These are phyloP conservation scores for Morone saxatilis DNA, from an alignment of 2,113 vertebrate genomes.

Conservation along the genomic window DNA sequence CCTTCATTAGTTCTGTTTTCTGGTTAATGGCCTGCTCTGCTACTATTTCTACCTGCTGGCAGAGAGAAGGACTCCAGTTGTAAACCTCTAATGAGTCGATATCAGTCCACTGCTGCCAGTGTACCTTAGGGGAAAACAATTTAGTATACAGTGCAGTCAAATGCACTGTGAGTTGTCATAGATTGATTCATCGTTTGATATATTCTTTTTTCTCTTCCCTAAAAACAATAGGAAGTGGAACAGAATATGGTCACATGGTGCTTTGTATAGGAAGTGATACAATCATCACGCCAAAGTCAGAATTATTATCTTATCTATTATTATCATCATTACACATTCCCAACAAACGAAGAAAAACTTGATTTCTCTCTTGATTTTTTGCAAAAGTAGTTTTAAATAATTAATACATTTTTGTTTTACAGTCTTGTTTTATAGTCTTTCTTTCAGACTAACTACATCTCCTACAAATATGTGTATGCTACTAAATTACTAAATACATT, in stretches of 20 bases:
- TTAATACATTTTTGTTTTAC: background rate
- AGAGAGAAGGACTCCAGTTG: slow-evolving; percentile 47
- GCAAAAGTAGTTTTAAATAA: background rate
- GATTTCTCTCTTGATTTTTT: too few relatives aligned
- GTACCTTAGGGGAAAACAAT: slow-evolving; percentile 38
- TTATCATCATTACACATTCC: background rate
- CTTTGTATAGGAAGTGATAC: background rate
- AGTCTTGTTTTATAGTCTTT: background rate
- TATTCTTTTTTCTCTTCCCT: slow-evolving; percentile 7
- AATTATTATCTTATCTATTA: too few relatives aligned
- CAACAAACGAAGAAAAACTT: background rate
- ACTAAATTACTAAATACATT: background rate
- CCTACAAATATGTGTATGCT: background rate
- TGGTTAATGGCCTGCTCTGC: slow-evolving; percentile 69
- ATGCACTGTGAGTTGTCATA: slow-evolving; percentile 24
- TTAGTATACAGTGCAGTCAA: slow-evolving; percentile 29
- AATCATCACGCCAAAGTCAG: background rate
- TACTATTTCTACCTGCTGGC: slow-evolving; percentile 61
- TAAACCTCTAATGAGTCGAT: slow-evolving; percentile 72
- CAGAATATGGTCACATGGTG: background rate
- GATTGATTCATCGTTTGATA: slow-evolving; percentile 45
- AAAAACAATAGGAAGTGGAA: slow-evolving; percentile 1
- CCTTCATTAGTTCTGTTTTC: slow-evolving; percentile 80
- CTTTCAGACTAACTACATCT: background rate
- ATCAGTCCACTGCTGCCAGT: slow-evolving; percentile 54